Percentiles rank a stretch among this genome's conserved stretches.
Evolutionary conservation across 2,888 invertebrate species (phyloP).

Genomic region (Perizoma flavofasciatum): DNA sequence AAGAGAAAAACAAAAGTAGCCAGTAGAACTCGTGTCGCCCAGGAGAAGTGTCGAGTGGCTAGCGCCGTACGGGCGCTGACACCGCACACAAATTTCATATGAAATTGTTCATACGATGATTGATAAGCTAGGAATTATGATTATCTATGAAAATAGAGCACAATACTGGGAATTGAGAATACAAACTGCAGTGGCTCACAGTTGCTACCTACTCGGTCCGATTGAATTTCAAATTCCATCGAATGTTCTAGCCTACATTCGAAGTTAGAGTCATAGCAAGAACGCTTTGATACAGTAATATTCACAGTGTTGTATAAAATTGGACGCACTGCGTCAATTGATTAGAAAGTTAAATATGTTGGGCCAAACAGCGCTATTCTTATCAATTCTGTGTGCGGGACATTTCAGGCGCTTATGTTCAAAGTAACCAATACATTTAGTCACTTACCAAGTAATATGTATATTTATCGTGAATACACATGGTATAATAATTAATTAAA

Average conservation of each 20-base stretch:
- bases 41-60: slow-evolving; percentile 67
- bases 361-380: slow-evolving; percentile 8
- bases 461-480: no score
- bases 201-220: slow-evolving; percentile 16
- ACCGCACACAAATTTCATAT: slow-evolving; percentile 61
- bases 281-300: neutral
- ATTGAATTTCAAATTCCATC: slow-evolving; percentile 28
- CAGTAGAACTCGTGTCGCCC: slow-evolving; percentile 40
- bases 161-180: slow-evolving; percentile 52
- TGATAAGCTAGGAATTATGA: slow-evolving; percentile 57
- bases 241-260: slow-evolving; percentile 10
- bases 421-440: no score
- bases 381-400: no score
- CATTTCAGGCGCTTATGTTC: no score
- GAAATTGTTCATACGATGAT: slow-evolving; percentile 66
- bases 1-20: slow-evolving; percentile 54
- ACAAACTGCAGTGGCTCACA: slow-evolving; percentile 26
- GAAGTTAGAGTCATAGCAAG: slow-evolving; percentile 6
- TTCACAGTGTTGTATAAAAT: slow-evolving; percentile 18
- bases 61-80: slow-evolving; percentile 64
- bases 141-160: slow-evolving; percentile 57
- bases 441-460: no score
- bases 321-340: slow-evolving; percentile 26
- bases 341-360: slow-evolving; percentile 24
- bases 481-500: slow-evolving; percentile 37